Percentiles rank a stretch among this genome's conserved stretches.
phyloP scores from a whole-genome alignment of 2,797 vertebrate species.

The Scyliorhinus canicula region DNA sequence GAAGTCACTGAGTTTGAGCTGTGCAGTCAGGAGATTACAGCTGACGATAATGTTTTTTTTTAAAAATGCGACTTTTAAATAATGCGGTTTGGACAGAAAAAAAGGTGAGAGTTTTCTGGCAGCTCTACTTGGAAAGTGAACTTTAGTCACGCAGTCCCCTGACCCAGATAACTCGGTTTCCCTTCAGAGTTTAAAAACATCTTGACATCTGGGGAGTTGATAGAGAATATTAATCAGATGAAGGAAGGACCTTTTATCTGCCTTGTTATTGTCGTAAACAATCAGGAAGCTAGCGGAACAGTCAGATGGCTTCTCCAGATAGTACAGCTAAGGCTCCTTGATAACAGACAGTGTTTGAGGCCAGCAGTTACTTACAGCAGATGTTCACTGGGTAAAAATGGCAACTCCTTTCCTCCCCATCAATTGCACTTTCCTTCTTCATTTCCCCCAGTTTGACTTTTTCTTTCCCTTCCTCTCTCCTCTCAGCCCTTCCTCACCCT shows the following conservation, averaged over 20 bases:
- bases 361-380: not conserved
- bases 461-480: not conserved
- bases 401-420: too few species aligned
- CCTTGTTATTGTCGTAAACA: not conserved
- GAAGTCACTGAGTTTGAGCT: not conserved
- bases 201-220: not conserved
- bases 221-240: conserved; percentile 14
- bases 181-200: not conserved
- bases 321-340: not conserved
- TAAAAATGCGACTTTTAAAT: not conserved
- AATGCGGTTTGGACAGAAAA: not conserved
- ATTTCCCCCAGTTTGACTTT: not conserved
- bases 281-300: not conserved
- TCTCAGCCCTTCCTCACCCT: not conserved
- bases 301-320: not conserved
- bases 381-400: not conserved
- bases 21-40: not conserved
- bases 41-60: not conserved
- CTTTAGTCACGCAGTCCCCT: not conserved
- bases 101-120: not conserved
- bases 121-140: not conserved
- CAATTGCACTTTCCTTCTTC: not conserved
- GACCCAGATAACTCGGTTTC: not conserved
- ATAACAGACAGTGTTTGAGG: not conserved
- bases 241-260: conserved; percentile 22